These are phyloP conservation scores for Ryuthela nishihirai DNA, from an alignment of 2,888 invertebrate genomes.

Conservation along the genomic window DNA sequence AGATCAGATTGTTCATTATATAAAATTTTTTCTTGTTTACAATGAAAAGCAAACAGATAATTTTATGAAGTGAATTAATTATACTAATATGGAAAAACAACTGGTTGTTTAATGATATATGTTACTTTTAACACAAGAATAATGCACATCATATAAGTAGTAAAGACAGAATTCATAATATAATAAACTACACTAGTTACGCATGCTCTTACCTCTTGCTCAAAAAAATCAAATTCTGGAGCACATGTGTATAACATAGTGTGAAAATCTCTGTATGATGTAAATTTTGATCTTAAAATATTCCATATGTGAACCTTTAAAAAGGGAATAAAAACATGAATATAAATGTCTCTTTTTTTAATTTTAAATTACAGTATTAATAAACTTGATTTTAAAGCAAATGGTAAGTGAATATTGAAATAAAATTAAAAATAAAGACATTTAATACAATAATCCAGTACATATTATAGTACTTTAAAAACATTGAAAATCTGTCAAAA, in stretches of 20 bases:
- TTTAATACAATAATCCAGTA: neutral
- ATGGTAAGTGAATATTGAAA: no score
- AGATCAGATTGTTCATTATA: no score
- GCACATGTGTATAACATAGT: slow-evolving; percentile 74
- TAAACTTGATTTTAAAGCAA: no score
- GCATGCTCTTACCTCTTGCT: slow-evolving; percentile 51
- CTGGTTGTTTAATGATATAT: neutral
- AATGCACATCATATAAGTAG: neutral
- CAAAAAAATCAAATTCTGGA: slow-evolving; percentile 69
- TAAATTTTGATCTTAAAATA: slow-evolving; percentile 66
- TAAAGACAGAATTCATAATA: no score
- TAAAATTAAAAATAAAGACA: neutral
- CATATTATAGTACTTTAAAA: no score
- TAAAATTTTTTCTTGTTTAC: no score
- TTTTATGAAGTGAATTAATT: neutral
- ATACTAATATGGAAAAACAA: neutral
- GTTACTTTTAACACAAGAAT: neutral
- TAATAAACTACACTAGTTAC: no score
- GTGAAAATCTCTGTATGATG: slow-evolving; percentile 66
- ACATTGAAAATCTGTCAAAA: no score
- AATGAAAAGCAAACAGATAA: no score
- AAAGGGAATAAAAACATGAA: neutral
- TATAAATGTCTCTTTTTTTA: neutral
- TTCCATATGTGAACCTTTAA: slow-evolving; percentile 66
- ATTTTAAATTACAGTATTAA: neutral